Percentiles rank a stretch among this genome's conserved stretches.
These are phyloP conservation scores for Sabatieria punctata DNA, from an alignment of 2,888 invertebrate species.

Conservation along the genomic window DNA sequence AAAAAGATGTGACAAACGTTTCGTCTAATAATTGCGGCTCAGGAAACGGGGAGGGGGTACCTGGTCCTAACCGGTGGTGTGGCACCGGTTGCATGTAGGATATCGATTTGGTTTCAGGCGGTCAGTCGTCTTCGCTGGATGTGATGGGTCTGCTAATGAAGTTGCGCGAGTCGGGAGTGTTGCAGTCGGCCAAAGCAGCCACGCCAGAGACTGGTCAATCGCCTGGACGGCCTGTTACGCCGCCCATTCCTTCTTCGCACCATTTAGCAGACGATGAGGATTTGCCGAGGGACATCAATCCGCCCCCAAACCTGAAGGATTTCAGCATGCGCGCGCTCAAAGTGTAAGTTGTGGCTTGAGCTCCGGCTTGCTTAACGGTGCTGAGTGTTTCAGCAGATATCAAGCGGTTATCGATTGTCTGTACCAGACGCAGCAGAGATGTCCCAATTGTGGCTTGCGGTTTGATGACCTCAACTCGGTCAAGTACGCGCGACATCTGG, in stretches of 20 bases:
- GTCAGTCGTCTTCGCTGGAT: not conserved
- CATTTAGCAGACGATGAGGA: conserved; percentile 9
- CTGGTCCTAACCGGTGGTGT: no score
- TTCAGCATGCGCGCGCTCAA: conserved; percentile 17
- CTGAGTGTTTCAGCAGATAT: conserved; percentile 46
- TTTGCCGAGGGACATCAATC: conserved; percentile 10
- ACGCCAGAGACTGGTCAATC: no score
- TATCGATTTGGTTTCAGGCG: no score
- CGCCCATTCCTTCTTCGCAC: conserved; percentile 13
- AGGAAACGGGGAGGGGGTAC: no score
- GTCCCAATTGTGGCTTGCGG: conserved; percentile 82
- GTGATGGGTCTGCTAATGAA: not conserved
- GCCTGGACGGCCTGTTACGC: conserved; percentile 11
- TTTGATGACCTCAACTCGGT: conserved; percentile 50
- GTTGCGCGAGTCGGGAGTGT: not conserved
- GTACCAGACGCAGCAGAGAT: conserved; percentile 60
- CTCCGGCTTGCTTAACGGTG: not conserved
- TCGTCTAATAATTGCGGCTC: no score
- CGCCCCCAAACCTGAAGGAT: conserved; percentile 43
- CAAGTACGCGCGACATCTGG: conserved; percentile 74
- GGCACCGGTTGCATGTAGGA: no score
- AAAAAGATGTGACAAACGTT: no score
- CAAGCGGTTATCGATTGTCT: conserved; percentile 49
- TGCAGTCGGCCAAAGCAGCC: not conserved
- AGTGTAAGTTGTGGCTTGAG: conserved; percentile 12